A percentile compares a stretch with the other conserved stretches of the same genome.
Conservation (phyloP, 2,113 vertebrate genomes). For the Tangachromis dhanisi region DNA sequence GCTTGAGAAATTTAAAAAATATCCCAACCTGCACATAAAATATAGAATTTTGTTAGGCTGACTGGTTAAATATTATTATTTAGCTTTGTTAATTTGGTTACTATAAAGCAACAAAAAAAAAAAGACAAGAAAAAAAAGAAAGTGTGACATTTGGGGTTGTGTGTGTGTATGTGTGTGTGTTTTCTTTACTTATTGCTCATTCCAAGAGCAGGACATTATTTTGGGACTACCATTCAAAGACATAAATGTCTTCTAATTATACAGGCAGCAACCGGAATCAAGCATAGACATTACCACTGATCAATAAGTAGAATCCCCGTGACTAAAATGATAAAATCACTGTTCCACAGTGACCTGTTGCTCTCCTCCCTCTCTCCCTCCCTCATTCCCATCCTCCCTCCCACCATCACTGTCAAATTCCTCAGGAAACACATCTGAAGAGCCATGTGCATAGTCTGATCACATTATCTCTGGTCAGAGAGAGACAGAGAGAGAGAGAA, state of each 20-base stretch:
- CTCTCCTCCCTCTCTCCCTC: slow-evolving; percentile 8
- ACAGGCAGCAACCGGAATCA: neutral
- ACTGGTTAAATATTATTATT: neutral
- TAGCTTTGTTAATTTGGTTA: neutral
- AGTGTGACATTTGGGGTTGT: neutral
- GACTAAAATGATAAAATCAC: slow-evolving; percentile 32
- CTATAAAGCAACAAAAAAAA: neutral
- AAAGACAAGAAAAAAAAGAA: neutral
- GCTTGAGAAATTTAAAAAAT: neutral
- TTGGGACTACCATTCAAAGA: neutral
- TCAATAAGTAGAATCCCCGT: neutral
- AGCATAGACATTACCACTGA: neutral
- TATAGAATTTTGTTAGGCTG: neutral
- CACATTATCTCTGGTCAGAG: slow-evolving; percentile 68
- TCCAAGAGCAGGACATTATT: neutral
- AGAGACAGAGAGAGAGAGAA: slow-evolving; percentile 16
- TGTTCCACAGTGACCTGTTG: slow-evolving; percentile 51
- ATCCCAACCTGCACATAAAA: neutral
- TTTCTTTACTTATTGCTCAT: neutral
- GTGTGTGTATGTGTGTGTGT: neutral
- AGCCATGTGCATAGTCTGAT: slow-evolving; percentile 64
- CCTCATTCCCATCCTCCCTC: slow-evolving; percentile 22
- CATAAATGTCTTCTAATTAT: neutral
- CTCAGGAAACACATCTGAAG: slow-evolving; percentile 69
- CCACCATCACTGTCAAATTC: slow-evolving; percentile 65